A percentile compares a stretch with the other conserved stretches of the same genome.
These are phyloP conservation scores for Ceryle rudis DNA, from an alignment of 2,797 vertebrate species.

Conservation along the genomic window DNA sequence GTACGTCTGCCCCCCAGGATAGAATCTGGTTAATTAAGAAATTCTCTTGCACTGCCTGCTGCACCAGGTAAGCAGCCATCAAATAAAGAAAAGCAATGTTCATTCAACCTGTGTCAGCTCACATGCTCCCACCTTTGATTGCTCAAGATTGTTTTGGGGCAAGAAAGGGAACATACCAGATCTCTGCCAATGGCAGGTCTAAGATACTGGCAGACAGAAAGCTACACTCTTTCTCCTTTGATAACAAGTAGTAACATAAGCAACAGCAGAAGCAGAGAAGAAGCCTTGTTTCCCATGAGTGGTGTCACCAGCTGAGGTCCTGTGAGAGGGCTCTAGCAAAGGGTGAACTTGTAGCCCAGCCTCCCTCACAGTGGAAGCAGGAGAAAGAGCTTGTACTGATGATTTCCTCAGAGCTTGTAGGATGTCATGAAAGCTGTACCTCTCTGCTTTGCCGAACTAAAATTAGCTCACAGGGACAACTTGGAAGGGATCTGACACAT, in stretches of 20 bases:
- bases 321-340: neutral
- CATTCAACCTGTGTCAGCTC: neutral
- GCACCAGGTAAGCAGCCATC: neutral
- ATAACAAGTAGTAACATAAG: neutral
- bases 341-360: neutral
- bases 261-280: neutral
- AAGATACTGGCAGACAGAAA: neutral
- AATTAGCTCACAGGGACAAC: neutral
- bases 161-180: neutral
- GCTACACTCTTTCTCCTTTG: neutral
- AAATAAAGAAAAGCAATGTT: slow-evolving; percentile 28
- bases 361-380: neutral
- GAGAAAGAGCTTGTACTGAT: neutral
- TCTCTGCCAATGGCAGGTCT: neutral
- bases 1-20: neutral
- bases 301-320: neutral
- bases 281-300: neutral
- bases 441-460: fast-evolving
- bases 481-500: neutral
- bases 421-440: fast-evolving
- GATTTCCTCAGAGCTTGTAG: neutral
- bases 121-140: neutral
- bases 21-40: neutral
- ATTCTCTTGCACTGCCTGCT: neutral
- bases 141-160: neutral